These are phyloP conservation scores for Atta texana DNA, from an alignment of 1,140 invertebrate species.

Conservation along the genomic window DNA sequence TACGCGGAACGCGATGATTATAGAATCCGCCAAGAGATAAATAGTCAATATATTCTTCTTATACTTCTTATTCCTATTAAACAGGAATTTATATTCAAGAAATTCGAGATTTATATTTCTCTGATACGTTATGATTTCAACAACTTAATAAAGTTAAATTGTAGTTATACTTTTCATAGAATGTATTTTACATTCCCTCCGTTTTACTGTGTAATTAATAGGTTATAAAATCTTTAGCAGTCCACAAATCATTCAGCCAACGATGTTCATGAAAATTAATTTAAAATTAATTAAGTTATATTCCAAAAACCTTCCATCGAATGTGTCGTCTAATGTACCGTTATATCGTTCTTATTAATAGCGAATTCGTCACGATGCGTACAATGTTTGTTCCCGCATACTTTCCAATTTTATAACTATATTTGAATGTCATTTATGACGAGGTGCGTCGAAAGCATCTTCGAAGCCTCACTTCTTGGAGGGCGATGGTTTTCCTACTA, in stretches of 20 bases:
- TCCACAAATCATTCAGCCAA: conserved; percentile 45
- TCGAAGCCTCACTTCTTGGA: not conserved
- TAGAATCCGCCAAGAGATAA: not conserved
- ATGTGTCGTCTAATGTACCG: not conserved
- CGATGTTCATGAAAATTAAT: not conserved
- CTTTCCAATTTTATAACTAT: conserved; percentile 49
- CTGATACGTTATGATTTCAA: not conserved
- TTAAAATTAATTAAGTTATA: conserved; percentile 22
- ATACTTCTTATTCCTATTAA: not conserved
- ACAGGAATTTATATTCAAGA: not conserved
- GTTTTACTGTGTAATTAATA: conserved; percentile 18
- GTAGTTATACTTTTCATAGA: conserved; percentile 8
- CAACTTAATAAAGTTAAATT: conserved; percentile 6
- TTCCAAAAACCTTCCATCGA: not conserved
- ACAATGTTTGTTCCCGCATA: conserved; percentile 26
- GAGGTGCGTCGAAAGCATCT: conserved; percentile 3
- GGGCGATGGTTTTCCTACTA: conserved; percentile 4
- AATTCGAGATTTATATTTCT: not conserved
- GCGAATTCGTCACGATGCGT: conserved; percentile 11
- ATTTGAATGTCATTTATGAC: conserved; percentile 43
- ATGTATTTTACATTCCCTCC: not conserved
- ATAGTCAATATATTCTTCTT: not conserved
- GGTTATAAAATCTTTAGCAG: not conserved
- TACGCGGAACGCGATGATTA: not conserved
- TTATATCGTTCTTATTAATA: conserved; percentile 31